Evolutionary conservation across 1,140 invertebrate species (phyloP).

Genomic region (Bombus confusus): DNA sequence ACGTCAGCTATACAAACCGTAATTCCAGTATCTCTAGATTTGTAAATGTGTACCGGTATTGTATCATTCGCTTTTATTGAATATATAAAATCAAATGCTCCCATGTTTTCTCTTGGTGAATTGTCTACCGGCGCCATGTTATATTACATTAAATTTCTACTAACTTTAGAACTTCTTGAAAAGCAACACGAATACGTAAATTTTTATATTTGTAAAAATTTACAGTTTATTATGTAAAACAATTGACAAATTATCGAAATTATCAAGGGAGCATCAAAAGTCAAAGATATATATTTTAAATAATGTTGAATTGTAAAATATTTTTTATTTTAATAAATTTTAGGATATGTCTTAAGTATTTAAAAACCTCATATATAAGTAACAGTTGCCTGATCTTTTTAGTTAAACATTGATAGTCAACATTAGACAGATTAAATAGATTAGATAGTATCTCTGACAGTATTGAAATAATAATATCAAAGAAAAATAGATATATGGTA

Average conservation of each 20-base stretch:
- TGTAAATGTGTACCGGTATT: slow-evolving; percentile 92
- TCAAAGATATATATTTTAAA: not conserved
- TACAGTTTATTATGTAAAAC: not conserved
- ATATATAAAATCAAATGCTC: slow-evolving; percentile 85
- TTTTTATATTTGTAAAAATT: not conserved
- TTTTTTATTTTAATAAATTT: not conserved
- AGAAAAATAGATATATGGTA: not conserved
- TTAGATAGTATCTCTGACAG: not conserved
- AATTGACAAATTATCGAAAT: slow-evolving; percentile 6
- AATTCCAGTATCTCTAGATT: slow-evolving; percentile 90
- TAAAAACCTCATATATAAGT: not conserved
- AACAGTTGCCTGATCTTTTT: no score
- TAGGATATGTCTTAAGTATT: not conserved
- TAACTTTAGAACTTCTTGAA: not conserved
- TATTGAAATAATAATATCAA: no score
- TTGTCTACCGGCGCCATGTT: slow-evolving; percentile 83
- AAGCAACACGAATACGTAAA: not conserved
- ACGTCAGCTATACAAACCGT: slow-evolving; percentile 91
- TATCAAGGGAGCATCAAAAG: not conserved
- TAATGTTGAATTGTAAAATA: not conserved
- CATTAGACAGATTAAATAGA: not conserved
- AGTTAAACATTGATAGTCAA: not conserved
- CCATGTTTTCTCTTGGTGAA: slow-evolving; percentile 80
- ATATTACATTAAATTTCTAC: slow-evolving; percentile 19
- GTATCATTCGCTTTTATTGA: slow-evolving; percentile 86